A percentile compares a stretch with the other conserved stretches of the same genome.
Conservation (phyloP, 2,797 vertebrate species). For the Emys orbicularis region DNA sequence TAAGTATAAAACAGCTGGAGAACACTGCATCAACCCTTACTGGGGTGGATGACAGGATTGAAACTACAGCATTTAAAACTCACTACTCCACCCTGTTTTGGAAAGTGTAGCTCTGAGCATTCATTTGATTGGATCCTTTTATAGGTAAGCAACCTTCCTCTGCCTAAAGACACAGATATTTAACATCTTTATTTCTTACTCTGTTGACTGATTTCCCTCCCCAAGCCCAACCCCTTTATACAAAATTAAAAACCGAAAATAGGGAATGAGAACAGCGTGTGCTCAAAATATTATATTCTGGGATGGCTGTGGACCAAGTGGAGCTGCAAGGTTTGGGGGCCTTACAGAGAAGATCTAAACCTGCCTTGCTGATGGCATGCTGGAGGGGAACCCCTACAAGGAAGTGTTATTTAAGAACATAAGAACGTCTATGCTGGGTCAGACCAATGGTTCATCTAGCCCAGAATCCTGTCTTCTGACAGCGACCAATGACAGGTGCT, state of each 20-base stretch:
- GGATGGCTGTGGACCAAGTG: not conserved
- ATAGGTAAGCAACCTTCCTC: not conserved
- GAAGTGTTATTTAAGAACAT: too few species aligned
- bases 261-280: not conserved
- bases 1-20: slow-evolving; percentile 25
- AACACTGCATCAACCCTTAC: not conserved
- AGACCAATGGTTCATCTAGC: too few species aligned
- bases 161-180: not conserved
- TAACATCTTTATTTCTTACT: not conserved
- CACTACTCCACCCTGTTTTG: slow-evolving; percentile 38
- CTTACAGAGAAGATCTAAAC: not conserved
- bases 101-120: slow-evolving; percentile 6
- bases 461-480: too few species aligned
- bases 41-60: slow-evolving; percentile 12
- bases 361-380: not conserved
- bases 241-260: not conserved
- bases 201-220: rapidly evolving
- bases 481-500: too few species aligned
- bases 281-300: not conserved
- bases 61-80: slow-evolving; percentile 14
- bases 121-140: slow-evolving; percentile 7
- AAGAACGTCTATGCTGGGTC: too few species aligned
- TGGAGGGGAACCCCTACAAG: not conserved
- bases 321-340: not conserved
- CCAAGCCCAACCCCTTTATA: not conserved